phyloP scores from a whole-genome alignment of 2,888 invertebrate species.

The Scaptomyza flava region DNA sequence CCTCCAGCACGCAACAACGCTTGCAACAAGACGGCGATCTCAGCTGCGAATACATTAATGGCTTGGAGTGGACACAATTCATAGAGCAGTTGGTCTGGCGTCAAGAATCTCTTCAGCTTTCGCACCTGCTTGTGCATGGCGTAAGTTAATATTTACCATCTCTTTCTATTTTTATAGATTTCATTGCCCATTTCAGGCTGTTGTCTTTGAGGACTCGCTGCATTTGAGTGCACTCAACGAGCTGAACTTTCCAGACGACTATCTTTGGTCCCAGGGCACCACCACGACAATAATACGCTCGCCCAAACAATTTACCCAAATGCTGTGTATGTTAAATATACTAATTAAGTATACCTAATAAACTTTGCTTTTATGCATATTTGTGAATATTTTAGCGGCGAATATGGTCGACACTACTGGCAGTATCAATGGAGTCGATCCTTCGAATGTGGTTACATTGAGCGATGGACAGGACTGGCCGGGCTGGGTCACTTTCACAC shows the following conservation, averaged over 20 bases:
- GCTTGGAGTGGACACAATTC: conserved; percentile 84
- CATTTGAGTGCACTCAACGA: conserved; percentile 84
- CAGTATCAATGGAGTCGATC: conserved; percentile 84
- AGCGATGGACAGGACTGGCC: conserved; percentile 83
- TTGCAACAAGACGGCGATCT: conserved; percentile 72
- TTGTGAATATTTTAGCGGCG: conserved; percentile 49
- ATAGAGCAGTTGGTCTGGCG: conserved; percentile 84
- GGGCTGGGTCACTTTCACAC: conserved; percentile 85
- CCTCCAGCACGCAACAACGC: conserved; percentile 34
- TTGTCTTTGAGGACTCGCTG: conserved; percentile 81
- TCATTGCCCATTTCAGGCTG: conserved; percentile 74
- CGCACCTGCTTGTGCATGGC: conserved; percentile 84
- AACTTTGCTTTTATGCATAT: neutral
- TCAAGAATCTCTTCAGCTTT: conserved; percentile 82
- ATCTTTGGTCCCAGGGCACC: conserved; percentile 82
- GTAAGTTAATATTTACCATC: conserved; percentile 81
- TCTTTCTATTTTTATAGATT: neutral
- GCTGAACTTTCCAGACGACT: conserved; percentile 86
- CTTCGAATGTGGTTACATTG: conserved; percentile 85
- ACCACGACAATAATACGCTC: conserved; percentile 83
- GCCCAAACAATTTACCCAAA: conserved; percentile 85
- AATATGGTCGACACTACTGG: conserved; percentile 83
- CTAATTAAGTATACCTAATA: neutral
- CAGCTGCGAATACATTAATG: conserved; percentile 84
- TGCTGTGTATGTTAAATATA: conserved; percentile 71